A percentile compares a stretch with the other conserved stretches of the same genome.
phyloP scores from a whole-genome alignment of 2,888 invertebrate species.

The Drosophila paramelanica region DNA sequence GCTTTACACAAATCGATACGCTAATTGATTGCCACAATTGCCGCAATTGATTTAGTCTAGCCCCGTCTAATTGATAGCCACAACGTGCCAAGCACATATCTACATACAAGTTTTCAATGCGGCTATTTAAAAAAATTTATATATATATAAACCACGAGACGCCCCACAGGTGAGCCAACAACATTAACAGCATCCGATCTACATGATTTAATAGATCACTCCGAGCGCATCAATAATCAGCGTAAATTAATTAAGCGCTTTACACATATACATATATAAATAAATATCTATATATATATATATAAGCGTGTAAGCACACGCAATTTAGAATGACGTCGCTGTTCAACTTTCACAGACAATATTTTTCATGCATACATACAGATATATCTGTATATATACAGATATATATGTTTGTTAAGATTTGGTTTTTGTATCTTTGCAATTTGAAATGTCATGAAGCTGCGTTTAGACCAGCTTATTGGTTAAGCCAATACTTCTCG shows the following conservation, averaged over 20 bases:
- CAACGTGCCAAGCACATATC: constrained; percentile 61
- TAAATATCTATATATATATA: neutral
- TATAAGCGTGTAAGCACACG: constrained; percentile 6
- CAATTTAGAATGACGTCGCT: constrained; percentile 45
- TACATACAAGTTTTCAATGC: constrained; percentile 32
- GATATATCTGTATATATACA: constrained; percentile 5
- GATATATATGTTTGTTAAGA: constrained; percentile 4
- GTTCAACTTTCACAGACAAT: constrained; percentile 48
- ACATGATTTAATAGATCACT: constrained; percentile 65
- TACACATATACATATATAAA: constrained; percentile 21
- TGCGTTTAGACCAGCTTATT: too few species aligned
- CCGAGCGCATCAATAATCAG: constrained; percentile 59
- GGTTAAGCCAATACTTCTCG: too few species aligned
- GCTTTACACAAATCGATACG: constrained; percentile 40
- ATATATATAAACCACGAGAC: constrained; percentile 29
- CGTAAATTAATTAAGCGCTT: constrained; percentile 68
- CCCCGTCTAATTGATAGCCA: constrained; percentile 61
- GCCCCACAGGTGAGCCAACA: constrained; percentile 45
- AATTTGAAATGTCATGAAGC: neutral
- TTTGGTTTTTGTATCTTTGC: constrained; percentile 18
- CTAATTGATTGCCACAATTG: constrained; percentile 66
- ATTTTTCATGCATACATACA: constrained; percentile 18
- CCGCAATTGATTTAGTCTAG: constrained; percentile 67
- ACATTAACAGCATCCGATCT: constrained; percentile 15
- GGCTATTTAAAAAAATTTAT: constrained; percentile 40